Evolutionary conservation across 37 sponge, comb jelly and placozoan species (phyloP).

Genomic region (Cladorhizidae sp.): DNA sequence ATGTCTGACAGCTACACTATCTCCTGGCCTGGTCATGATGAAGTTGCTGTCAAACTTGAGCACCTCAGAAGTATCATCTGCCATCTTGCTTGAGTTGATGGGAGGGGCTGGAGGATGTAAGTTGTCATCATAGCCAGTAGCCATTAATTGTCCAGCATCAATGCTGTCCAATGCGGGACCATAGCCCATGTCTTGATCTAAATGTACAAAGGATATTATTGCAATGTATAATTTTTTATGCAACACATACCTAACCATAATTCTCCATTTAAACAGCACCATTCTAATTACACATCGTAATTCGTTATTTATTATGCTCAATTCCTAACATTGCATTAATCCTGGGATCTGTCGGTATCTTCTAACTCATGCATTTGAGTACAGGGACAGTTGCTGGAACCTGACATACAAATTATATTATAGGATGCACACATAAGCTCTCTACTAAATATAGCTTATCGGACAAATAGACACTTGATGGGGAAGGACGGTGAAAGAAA

Average conservation of each 20-base stretch:
- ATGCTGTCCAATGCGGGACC: slow-evolving; percentile 26
- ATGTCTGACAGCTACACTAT: slow-evolving; percentile 1
- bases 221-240: neutral
- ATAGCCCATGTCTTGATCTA: slow-evolving; percentile 62
- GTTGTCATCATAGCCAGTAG: neutral
- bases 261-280: neutral
- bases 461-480: too few relatives aligned
- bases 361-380: too few relatives aligned
- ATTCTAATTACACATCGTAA: too few relatives aligned
- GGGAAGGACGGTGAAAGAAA: too few relatives aligned
- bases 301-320: too few relatives aligned
- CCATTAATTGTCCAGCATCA: neutral
- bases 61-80: slow-evolving; percentile 4
- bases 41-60: slow-evolving; percentile 54
- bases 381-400: too few relatives aligned
- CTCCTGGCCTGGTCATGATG: slow-evolving; percentile 50
- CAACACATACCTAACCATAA: neutral
- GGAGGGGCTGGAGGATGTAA: slow-evolving; percentile 69
- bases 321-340: too few relatives aligned
- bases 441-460: too few relatives aligned
- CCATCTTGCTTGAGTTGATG: slow-evolving; percentile 7
- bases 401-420: too few relatives aligned
- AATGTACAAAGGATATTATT: too few relatives aligned
- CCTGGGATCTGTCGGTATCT: too few relatives aligned
- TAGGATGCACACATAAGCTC: too few relatives aligned